phyloP scores from a whole-genome alignment of 2,888 invertebrate species.

The Saturnia japonica region DNA sequence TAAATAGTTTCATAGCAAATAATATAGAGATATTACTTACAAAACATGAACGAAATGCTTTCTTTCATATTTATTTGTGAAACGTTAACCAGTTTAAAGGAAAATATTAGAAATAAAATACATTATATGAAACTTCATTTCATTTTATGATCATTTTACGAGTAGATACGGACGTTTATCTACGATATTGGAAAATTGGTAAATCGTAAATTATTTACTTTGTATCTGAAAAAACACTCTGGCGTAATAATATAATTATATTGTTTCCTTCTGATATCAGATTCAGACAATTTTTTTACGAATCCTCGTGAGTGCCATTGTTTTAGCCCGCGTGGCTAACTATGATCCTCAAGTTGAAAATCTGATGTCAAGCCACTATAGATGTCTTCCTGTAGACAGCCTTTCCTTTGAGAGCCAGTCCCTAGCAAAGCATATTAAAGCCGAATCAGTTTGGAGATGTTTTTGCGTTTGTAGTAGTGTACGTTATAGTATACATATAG shows the following conservation, averaged over 20 bases:
- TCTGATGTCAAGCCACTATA: too few species aligned
- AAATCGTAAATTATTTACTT: conserved; percentile 56
- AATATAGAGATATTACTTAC: conserved; percentile 6
- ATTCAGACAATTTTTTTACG: too few species aligned
- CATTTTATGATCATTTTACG: conserved; percentile 56
- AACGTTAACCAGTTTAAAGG: conserved; percentile 26
- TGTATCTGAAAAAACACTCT: conserved; percentile 28
- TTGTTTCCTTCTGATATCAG: neutral
- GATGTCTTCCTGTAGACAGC: too few species aligned
- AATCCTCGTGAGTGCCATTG: too few species aligned
- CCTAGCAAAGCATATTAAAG: too few species aligned
- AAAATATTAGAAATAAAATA: conserved; percentile 35
- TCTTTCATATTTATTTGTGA: conserved; percentile 17
- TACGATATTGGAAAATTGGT: conserved; percentile 54
- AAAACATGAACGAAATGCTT: conserved; percentile 10
- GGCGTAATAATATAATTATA: neutral
- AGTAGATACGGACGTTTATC: conserved; percentile 47
- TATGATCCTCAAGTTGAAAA: too few species aligned
- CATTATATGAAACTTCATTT: conserved; percentile 32
- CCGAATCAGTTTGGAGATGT: too few species aligned
- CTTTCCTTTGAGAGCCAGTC: too few species aligned
- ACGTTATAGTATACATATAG: too few species aligned
- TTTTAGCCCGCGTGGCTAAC: too few species aligned
- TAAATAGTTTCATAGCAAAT: neutral
- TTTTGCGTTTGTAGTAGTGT: too few species aligned